Percentiles rank a stretch among this genome's conserved stretches.
Conservation (phyloP, 1,140 invertebrate genomes). For the Pogonomyrmex californicus region DNA sequence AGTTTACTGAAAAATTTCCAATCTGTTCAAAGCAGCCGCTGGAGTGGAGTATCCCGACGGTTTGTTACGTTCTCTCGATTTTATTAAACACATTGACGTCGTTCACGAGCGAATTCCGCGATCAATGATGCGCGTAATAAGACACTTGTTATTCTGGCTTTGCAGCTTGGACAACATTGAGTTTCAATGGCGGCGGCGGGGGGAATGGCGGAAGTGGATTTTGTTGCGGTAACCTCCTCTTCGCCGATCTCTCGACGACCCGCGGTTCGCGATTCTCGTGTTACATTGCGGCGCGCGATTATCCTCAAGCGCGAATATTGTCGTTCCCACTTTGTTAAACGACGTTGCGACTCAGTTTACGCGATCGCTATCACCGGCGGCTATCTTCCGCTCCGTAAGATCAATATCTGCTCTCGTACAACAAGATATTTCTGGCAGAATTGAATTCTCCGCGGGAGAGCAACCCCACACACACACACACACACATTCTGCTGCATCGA, state of each 20-base stretch:
- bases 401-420: conserved; percentile 49
- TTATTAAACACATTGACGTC: conserved; percentile 12
- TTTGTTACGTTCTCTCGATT: not conserved
- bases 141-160: conserved; percentile 52
- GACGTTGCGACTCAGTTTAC: conserved; percentile 50
- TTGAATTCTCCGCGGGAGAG: conserved; percentile 29
- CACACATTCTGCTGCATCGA: conserved; percentile 32
- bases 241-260: conserved; percentile 11
- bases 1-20: not conserved
- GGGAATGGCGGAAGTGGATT: conserved; percentile 53
- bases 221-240: conserved; percentile 21
- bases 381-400: conserved; percentile 54
- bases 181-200: conserved; percentile 28
- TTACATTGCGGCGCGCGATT: conserved; percentile 51
- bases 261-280: conserved; percentile 36
- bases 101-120: conserved; percentile 14
- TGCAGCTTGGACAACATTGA: conserved; percentile 40
- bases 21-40: too few relatives aligned
- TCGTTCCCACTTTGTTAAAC: conserved; percentile 54
- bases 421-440: conserved; percentile 54
- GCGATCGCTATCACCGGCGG: conserved; percentile 39
- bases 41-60: too few relatives aligned
- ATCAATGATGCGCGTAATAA: conserved; percentile 46
- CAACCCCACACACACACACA: too few relatives aligned
- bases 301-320: conserved; percentile 55